phyloP scores from a whole-genome alignment of 2,888 invertebrate species.

The Tetragnatha montana region DNA sequence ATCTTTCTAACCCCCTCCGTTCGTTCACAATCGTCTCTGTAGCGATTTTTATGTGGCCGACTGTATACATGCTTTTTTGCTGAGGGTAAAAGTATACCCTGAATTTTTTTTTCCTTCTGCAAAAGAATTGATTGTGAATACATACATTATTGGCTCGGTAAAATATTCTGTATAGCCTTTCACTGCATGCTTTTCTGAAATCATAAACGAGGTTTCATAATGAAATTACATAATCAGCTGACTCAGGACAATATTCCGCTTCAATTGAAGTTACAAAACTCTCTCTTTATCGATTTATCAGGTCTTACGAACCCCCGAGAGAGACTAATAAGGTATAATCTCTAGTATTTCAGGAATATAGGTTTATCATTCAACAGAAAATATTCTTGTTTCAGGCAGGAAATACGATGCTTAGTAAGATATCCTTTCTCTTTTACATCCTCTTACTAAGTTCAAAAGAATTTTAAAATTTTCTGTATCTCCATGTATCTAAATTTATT shows the following conservation, averaged over 20 bases:
- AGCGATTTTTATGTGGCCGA: too few relatives aligned
- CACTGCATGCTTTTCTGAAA: slow-evolving; percentile 12
- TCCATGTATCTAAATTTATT: too few relatives aligned
- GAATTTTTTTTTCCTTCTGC: not conserved
- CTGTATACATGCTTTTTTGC: too few relatives aligned
- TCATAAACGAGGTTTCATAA: slow-evolving; percentile 33
- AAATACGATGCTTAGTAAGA: not conserved
- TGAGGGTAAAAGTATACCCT: not conserved
- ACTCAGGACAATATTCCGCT: slow-evolving; percentile 36
- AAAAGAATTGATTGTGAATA: slow-evolving; percentile 49
- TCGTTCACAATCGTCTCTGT: too few relatives aligned
- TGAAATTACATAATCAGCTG: slow-evolving; percentile 41
- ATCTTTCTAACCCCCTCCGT: too few relatives aligned
- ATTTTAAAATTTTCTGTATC: too few relatives aligned
- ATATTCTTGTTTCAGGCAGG: not conserved
- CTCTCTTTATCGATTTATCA: too few relatives aligned
- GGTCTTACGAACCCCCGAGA: too few relatives aligned
- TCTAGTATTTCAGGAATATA: too few relatives aligned
- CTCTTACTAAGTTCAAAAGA: not conserved
- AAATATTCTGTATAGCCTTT: slow-evolving; percentile 5
- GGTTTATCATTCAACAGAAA: too few relatives aligned
- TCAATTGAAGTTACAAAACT: slow-evolving; percentile 5
- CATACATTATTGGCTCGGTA: slow-evolving; percentile 27
- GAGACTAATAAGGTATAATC: too few relatives aligned
- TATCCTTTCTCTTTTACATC: not conserved